Evolutionary conservation across 2,888 invertebrate genomes (phyloP), one percentile per base, ranked within the genome.

Genomic region (Neuroscelio doddi): DNA sequence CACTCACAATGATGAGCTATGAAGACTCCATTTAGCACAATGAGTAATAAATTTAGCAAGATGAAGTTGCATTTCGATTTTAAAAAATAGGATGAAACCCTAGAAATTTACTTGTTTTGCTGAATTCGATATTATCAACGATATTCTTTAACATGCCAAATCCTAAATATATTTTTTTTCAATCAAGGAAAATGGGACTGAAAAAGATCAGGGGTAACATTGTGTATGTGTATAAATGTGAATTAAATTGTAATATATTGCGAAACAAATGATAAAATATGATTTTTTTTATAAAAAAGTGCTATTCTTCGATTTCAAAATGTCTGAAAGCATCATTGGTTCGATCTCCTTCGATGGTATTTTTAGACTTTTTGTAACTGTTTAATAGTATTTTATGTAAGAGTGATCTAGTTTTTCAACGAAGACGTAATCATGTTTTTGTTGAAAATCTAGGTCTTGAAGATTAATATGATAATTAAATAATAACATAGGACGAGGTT

Each of bases 201-300:
- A 68, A 57, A n/a, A 52, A 51, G n/a, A 15, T 16, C n/a, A n/a
- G 53, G 34, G 56, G 44, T 61, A 47, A 68, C 66, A 59, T 68
- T 75, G 69, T 76, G 74, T 76, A 75, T 76, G 73, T 79, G 79
- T 80, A 79, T 79, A 78, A 77, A 79, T 79, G 79, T 80, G 77
- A 78, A 79, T 78, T 72, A 73, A 77, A 78, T 69, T 80, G 80
- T 80, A 79, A 79, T 79, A 79, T 80, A 80, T 79, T 78, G 76
- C 71, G 71, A 72, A 44, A 45, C 21, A 39, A 5, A 24, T 3
- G 44, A n/a, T 14, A 29, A 42, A 10, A 42, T 42, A 12, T 26
- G 26, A 42, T 8, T 12, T 21, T 8, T 12, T 21, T 32, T 32
- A 32, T 32, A 1, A 8, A 8, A 15, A 15, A 44, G 27, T 44